These are phyloP conservation scores for Pao palembangensis DNA, from an alignment of 2,113 vertebrate species.

Conservation along the genomic window DNA sequence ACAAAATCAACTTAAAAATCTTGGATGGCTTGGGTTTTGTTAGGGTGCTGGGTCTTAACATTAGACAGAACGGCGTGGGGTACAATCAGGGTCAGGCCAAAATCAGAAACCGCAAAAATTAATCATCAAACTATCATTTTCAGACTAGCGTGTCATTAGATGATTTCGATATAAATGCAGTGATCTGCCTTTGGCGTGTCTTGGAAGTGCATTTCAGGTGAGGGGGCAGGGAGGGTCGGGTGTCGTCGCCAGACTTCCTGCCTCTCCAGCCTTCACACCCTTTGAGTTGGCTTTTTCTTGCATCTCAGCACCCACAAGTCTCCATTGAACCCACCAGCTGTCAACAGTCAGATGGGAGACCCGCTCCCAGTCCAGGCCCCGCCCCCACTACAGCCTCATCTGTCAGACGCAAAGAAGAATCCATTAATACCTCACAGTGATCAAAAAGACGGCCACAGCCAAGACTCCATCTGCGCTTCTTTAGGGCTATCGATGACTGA, in stretches of 20 bases:
- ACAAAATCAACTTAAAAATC: too few species aligned
- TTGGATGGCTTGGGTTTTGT: too few species aligned
- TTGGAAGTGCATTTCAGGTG: too few species aligned
- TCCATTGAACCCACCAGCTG: constrained; percentile 79
- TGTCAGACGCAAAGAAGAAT: constrained; percentile 69
- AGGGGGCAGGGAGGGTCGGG: constrained; percentile 55
- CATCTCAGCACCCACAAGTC: constrained; percentile 83
- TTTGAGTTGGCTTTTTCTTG: constrained; percentile 69
- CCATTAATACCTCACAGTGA: constrained; percentile 77
- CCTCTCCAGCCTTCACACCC: constrained; percentile 78
- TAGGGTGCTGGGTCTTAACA: too few species aligned
- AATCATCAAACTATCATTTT: too few species aligned
- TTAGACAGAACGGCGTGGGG: too few species aligned
- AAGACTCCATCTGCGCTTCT: constrained; percentile 75
- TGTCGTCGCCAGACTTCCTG: constrained; percentile 86
- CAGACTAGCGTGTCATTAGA: too few species aligned
- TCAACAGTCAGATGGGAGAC: too few species aligned
- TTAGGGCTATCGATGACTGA: constrained; percentile 77
- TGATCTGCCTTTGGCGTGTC: too few species aligned
- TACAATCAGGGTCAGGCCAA: too few species aligned
- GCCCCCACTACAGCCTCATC: constrained; percentile 55
- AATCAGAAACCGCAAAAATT: too few species aligned
- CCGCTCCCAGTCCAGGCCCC: constrained; percentile 40
- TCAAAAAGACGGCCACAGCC: constrained; percentile 68
- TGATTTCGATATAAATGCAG: too few species aligned